Conservation (phyloP, 2,888 invertebrate genomes). For the Malthinus seriepunctatus region DNA sequence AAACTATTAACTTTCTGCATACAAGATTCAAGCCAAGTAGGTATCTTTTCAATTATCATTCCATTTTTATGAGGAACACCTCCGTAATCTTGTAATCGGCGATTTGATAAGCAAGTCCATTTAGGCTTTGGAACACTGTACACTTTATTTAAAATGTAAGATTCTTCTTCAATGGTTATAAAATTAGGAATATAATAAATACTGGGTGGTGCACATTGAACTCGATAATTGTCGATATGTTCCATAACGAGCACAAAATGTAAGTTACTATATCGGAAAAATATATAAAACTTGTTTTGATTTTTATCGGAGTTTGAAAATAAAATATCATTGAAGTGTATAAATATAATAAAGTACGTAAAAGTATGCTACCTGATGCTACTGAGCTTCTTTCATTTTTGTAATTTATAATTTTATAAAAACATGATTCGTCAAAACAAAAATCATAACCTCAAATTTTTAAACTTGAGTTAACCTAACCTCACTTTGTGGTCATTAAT, state of each 20-base stretch:
- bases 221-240: constrained; percentile 34
- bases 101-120: constrained; percentile 91
- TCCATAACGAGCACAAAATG: constrained; percentile 18
- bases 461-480: no score
- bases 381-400: no score
- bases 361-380: background rate
- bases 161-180: constrained; percentile 74
- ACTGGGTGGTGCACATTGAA: constrained; percentile 61
- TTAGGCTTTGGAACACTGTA: constrained; percentile 86
- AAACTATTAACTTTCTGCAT: constrained; percentile 71
- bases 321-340: constrained; percentile 1
- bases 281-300: constrained; percentile 5
- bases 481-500: no score
- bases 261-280: constrained; percentile 7
- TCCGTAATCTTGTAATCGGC: constrained; percentile 97
- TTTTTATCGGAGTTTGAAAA: background rate
- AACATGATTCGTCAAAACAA: no score
- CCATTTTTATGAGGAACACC: constrained; percentile 92
- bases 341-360: background rate
- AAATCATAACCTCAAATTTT: background rate
- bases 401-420: no score
- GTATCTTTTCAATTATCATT: constrained; percentile 90
- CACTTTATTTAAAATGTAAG: constrained; percentile 71
- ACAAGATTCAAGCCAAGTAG: constrained; percentile 78
- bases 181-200: constrained; percentile 87